Percentiles rank a stretch among this genome's conserved stretches.
These are phyloP conservation scores for Dynastes tityus DNA, from an alignment of 2,888 invertebrate species.

Conservation along the genomic window DNA sequence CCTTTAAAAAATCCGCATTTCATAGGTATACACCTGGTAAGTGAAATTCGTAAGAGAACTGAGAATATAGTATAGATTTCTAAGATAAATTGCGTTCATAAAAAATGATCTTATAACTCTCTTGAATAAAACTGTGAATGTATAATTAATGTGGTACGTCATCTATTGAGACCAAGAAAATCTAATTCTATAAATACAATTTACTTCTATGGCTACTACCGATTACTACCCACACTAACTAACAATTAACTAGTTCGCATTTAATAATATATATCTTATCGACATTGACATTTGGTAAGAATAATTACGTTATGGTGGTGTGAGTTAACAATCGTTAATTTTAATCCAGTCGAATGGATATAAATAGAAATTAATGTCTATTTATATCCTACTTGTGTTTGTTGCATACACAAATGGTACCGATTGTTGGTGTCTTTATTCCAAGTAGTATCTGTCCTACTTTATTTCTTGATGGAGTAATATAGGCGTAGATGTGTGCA, in stretches of 20 bases:
- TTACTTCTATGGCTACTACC: neutral
- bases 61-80: no score
- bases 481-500: no score
- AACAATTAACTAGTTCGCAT: neutral
- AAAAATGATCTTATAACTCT: no score
- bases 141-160: no score
- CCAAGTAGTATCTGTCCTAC: neutral
- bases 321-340: neutral
- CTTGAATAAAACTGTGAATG: no score
- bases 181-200: neutral
- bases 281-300: conserved; percentile 32
- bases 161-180: neutral
- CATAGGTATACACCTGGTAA: no score
- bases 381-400: conserved; percentile 1
- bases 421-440: neutral
- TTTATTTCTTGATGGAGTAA: neutral
- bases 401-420: neutral
- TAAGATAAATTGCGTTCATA: no score
- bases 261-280: neutral
- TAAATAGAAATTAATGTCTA: conserved; percentile 26
- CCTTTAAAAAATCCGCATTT: no score
- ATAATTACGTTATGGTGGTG: conserved; percentile 12
- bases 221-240: neutral
- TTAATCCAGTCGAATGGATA: neutral
- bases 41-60: no score